A percentile compares a stretch with the other conserved stretches of the same genome.
Conservation (phyloP, 2,797 vertebrate species). For the Triplophysa yarkandensis region DNA sequence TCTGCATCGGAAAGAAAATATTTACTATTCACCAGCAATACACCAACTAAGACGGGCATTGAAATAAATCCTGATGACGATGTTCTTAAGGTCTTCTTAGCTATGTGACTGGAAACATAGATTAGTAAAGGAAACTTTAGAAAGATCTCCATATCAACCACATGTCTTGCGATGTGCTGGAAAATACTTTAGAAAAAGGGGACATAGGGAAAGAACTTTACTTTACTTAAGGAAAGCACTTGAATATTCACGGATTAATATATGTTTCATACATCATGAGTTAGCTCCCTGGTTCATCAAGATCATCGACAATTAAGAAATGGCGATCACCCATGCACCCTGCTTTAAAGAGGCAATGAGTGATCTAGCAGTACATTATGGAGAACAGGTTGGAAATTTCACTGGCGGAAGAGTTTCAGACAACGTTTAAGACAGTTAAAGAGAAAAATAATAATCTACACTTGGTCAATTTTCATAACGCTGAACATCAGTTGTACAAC, state of each 20-base stretch:
- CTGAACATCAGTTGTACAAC: conserved; percentile 60
- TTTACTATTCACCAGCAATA: conserved; percentile 27
- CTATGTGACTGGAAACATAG: conserved; percentile 61
- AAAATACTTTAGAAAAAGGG: conserved; percentile 69
- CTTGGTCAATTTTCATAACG: conserved; percentile 57
- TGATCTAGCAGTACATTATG: conserved; percentile 70
- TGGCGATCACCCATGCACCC: conserved; percentile 44
- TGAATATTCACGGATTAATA: conserved; percentile 54
- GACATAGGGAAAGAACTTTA: conserved; percentile 64
- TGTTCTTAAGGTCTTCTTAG: conserved; percentile 68
- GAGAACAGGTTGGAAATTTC: conserved; percentile 36
- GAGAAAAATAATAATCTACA: conserved; percentile 57
- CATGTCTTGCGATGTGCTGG: conserved; percentile 72
- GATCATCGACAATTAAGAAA: conserved; percentile 69
- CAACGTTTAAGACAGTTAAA: conserved; percentile 55
- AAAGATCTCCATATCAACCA: conserved; percentile 65
- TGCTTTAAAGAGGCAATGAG: conserved; percentile 60
- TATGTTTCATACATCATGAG: conserved; percentile 74
- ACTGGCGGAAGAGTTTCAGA: conserved; percentile 72
- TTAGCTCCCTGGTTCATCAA: conserved; percentile 64
- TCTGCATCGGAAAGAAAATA: conserved; percentile 61
- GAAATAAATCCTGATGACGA: conserved; percentile 63
- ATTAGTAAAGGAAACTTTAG: conserved; percentile 70
- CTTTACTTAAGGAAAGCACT: conserved; percentile 70
- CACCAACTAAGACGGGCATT: conserved; percentile 64